Base-by-base conservation (phyloP, 2,113 vertebrate species). In the Anhinga rufa region DNA sequence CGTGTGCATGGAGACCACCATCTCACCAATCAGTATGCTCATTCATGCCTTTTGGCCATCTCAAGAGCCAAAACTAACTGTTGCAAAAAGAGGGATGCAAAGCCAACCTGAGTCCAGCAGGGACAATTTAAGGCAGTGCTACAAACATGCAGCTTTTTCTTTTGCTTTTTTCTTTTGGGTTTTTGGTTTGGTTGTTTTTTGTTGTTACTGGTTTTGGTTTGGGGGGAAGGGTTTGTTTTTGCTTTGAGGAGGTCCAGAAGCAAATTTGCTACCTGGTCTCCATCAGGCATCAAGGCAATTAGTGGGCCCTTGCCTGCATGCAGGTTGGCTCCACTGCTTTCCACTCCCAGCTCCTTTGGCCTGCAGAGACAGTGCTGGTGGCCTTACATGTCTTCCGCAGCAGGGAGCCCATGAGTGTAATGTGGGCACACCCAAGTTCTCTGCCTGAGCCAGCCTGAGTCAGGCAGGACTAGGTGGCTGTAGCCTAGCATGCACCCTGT, bases 401-500 rank as follows among this genome's bases (percentile, higher is more conserved):
- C 38, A n/a, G 11, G 24, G 31, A 57, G 28, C 62, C 34, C 29
- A 15, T 19, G 14, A 52, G 14, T 28, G 19, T 29, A 24, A 3
- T 9, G 7, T 6, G 1, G 28, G 22, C 10, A 9, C 20, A 34
- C 4, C 31, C 6, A 5, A 7, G 21, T 69, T 70, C 25, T 71
- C 71, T 31, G 15, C 5, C 28, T 1, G 2, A 52, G 20, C 40
- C 1, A 0, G 19, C 28, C 32, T 49, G 10, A 32, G 26, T 71
- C 8, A 16, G 78, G 54, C 34, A 54, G 51, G 51, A 18, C 7
- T 6, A 9, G 13, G 10, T 70, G 25, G 19, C 10, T 72, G 58
- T 40, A 64, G 38, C 57, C 26, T 64, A 1, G 1, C 12, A 36
- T 75, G 26, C 25, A 36, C 12, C 0, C 0, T 38, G 65, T 42